Evolutionary conservation across 2,888 invertebrate genomes (phyloP), one percentile per base, ranked within the genome.

Genomic region (Agrochola macilenta): DNA sequence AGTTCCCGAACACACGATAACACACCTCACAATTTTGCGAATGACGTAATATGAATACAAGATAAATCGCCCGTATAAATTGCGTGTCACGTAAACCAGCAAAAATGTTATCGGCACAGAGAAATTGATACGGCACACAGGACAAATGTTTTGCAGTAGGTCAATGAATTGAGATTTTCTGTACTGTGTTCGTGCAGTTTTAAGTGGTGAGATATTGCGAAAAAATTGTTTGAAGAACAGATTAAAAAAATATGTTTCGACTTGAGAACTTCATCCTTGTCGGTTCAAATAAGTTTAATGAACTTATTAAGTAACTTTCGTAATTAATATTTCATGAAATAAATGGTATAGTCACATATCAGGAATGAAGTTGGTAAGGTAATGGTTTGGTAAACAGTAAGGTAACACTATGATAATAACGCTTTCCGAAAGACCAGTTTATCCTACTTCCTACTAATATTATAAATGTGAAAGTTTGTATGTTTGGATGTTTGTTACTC

Each of bases 31-130:
- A 95, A 95, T 95, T 95, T 94, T 91, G 92, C 93, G 91, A 92
- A 93, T 94, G 93, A 93, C 93, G 93, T 93, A 94, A 96, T 95
- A 94, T 94, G 96, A 96, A 95, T 95, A 93, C 93, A 93, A 94
- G 95, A 96, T 95, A 95, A 96, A 96, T 96, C 94, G 93, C 92
- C 93, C 93, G 94, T 94, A 96, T 96, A 95, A 96, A 96, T 96
- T 96, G 94, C 95, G 91, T 89, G 95, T 96, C 96, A 96, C 95
- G 95, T 95, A 95, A 93, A 94, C 94, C 91, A 92, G 94, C 94
- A 96, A 95, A 95, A 96, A 95, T 95, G 93, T 95, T 96, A 96
- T 96, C 95, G 94, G 93, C 90, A 87, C 92, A 91, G 93, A 93
- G 93, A 91, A 94, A 95, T 95, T 95, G 95, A 95, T 96, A 95